Percentiles rank a stretch among this genome's conserved stretches.
Conservation (phyloP, 2,888 invertebrate species). For the Ypsolopha sequella region DNA sequence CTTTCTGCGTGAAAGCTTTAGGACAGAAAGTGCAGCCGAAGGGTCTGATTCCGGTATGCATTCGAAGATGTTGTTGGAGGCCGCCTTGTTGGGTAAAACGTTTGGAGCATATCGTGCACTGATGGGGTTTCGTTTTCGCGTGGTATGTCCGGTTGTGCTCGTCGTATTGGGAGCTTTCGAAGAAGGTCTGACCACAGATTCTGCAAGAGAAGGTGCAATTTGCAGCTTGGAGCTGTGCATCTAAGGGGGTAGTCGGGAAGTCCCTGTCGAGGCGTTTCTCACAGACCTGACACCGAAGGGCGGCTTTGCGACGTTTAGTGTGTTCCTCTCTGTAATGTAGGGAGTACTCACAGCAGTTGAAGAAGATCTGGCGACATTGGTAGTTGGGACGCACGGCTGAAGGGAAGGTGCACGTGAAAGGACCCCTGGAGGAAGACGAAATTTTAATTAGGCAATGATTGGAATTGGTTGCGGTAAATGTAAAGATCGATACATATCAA, state of each 20-base stretch:
- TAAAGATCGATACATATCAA: no score
- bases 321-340: conserved; percentile 58
- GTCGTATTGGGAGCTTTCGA: conserved; percentile 37
- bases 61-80: conserved; percentile 58
- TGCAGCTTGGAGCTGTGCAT: conserved; percentile 21
- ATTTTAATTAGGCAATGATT: no score
- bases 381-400: conserved; percentile 40
- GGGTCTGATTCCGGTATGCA: conserved; percentile 56
- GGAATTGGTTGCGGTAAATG: no score
- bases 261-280: conserved; percentile 54
- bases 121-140: conserved; percentile 51
- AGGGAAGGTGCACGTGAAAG: conserved; percentile 55
- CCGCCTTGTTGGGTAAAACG: conserved; percentile 61
- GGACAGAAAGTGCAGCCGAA: conserved; percentile 53
- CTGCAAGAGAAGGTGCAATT: conserved; percentile 38
- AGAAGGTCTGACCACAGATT: conserved; percentile 40
- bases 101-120: conserved; percentile 52
- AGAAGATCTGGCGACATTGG: conserved; percentile 56
- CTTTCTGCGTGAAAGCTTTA: conserved; percentile 60
- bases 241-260: conserved; percentile 15
- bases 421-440: conserved; percentile 33
- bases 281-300: conserved; percentile 60
- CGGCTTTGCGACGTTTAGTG: conserved; percentile 56
- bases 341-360: conserved; percentile 62
- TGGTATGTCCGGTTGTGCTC: conserved; percentile 50